Evolutionary conservation across 2,888 invertebrate species (phyloP), one percentile per base, ranked within the genome.

Genomic region (Plebejus melissa): DNA sequence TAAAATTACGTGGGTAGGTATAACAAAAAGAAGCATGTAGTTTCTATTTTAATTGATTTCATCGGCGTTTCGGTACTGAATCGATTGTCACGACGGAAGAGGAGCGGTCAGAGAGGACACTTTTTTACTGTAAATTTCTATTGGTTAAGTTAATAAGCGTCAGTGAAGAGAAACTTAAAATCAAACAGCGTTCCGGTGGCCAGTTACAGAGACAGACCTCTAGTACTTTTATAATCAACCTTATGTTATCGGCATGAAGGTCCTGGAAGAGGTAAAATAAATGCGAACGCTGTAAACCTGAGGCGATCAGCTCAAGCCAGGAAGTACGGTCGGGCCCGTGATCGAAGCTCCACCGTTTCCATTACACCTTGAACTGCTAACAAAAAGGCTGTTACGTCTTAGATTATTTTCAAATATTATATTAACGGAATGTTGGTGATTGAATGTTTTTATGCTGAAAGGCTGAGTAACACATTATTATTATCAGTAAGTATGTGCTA

Each of bases 291-390:
- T 86, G 90, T 90, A 91, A 91, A 92, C 88, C 91, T 87, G 86
- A 79, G 81, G 83, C 78, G 81, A 83, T 83, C 83, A 82, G 80
- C 78, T 80, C 77, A 76, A 76, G 75, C 76, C 88, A 88, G 92
- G 91, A 92, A 90, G 85, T 86, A 90, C 84, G 90, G 85, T 84
- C 84, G 83, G 83, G 83, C 80, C 82, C 86, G 83, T 84, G 85
- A 83, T 83, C 81, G 83, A 81, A 82, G 81, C 77, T 75, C 74
- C 75, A 28, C n/a, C 50, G 87, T 90, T 82, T 88, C 88, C 92
- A 91, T 81, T 86, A 28, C 28, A 50, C 32, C 13, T 28, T 28
- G 0, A 13, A 32, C 58, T 60, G 7, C 58, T 7, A 22, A 54
- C 16, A 16, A 57, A n/a, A 57, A 4, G 5, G 57, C 57, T 6